Base-by-base conservation (phyloP, 1,140 invertebrate genomes). In the Chymomyza costata region DNA sequence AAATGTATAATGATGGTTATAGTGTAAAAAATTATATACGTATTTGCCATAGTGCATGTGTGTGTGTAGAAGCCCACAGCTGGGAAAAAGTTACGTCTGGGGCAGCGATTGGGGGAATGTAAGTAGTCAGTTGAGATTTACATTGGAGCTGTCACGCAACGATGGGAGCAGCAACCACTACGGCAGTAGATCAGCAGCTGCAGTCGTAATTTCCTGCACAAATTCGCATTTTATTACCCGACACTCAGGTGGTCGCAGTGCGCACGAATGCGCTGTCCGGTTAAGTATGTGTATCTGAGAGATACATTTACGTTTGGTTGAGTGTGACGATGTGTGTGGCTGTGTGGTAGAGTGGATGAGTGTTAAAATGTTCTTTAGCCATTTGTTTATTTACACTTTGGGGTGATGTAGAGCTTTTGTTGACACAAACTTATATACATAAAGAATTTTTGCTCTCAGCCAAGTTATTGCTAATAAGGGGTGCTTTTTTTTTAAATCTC, bases 191-290 rank as follows among this genome's bases (percentile, higher is more conserved):
- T 44, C 58, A 49, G 54, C 63, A 62, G 65, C 50, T 69, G 65
- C 68, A 56, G 52, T n/a, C 25, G 10, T 66, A 78, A 71, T 76
- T 76, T 71, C 38, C 57, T 78, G 62, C 71, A 76, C 62, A 76
- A 76, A 76, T 76, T 71, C 71, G 71, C 71, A 76, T 76, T 76
- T 76, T 76, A 76, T 70, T 76, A 76, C 66, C 62, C 47, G 71
- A 19, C 62, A 69, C 58, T 76, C 63, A 56, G 71, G 61, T 76
- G 54, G 37, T n/a, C 41, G 8, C 35, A 39, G 6, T 21, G 32
- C 2, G 3, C 47, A 19, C 39, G 7, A 3, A 18, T 19, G 17
- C 16, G 3, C 21, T 25, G 3, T 5, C 3, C 8, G 21, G 3
- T 8, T 25, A 25, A 5, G 21, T 3, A 25, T 25, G 21, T 25